These are phyloP conservation scores for Andrena camellia DNA, from an alignment of 2,888 invertebrate genomes.

Conservation along the genomic window DNA sequence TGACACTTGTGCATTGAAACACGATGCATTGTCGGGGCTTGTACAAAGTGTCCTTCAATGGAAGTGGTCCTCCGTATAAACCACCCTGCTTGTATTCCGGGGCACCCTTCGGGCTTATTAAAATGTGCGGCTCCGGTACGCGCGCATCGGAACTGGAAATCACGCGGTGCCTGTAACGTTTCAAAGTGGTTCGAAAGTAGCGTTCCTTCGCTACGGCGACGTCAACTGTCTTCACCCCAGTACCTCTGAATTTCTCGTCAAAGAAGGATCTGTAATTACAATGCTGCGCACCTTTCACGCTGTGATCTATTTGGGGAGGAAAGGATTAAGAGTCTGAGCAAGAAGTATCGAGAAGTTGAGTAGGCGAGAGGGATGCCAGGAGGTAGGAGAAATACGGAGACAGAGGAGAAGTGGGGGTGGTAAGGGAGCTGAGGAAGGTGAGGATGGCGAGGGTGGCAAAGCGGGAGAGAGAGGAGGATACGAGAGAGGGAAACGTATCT, in stretches of 20 bases:
- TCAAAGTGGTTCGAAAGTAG: background rate
- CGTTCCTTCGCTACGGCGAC: too few relatives aligned
- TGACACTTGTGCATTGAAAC: conserved; percentile 20
- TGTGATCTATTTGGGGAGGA: conserved; percentile 48
- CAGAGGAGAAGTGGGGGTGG: background rate
- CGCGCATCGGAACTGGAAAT: background rate
- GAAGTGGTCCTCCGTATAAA: conserved; percentile 8
- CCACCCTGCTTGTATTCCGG: conserved; percentile 29
- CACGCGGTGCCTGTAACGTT: background rate
- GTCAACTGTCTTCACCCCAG: background rate
- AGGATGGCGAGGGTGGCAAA: background rate
- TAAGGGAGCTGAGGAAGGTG: background rate
- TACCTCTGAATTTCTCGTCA: background rate
- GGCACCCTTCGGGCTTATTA: background rate
- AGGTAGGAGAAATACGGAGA: background rate
- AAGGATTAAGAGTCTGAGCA: conserved; percentile 58
- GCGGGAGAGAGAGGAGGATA: background rate
- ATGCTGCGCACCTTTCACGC: conserved; percentile 41
- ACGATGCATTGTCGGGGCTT: conserved; percentile 19
- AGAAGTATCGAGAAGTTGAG: conserved; percentile 42
- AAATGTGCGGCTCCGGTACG: background rate
- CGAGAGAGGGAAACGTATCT: conserved; percentile 55
- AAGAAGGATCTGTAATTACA: conserved; percentile 42
- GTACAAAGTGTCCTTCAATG: conserved; percentile 14
- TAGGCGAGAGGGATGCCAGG: conserved; percentile 5